phyloP scores from a whole-genome alignment of 2,888 invertebrate genomes.

The Tenthredo mesomela region DNA sequence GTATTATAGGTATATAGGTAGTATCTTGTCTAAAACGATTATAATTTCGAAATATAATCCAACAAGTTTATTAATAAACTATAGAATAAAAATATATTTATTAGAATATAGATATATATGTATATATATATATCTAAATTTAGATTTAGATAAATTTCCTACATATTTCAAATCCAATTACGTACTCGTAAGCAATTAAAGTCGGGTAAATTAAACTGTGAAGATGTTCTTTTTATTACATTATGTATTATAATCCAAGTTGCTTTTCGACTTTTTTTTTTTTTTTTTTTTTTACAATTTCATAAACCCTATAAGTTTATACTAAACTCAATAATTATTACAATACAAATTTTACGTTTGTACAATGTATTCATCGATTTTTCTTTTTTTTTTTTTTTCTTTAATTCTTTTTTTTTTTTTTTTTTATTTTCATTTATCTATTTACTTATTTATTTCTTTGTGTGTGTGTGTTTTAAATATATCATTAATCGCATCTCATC shows the following conservation, averaged over 20 bases:
- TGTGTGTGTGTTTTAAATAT: neutral
- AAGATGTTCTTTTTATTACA: slow-evolving; percentile 41
- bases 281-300: slow-evolving; percentile 36
- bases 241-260: neutral
- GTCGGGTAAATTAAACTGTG: slow-evolving; percentile 9
- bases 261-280: slow-evolving; percentile 30
- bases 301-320: slow-evolving; percentile 6
- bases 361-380: slow-evolving; percentile 21
- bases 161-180: slow-evolving; percentile 1
- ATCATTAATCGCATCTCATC: neutral
- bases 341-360: slow-evolving; percentile 40
- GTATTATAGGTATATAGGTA: no score
- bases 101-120: neutral
- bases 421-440: neutral
- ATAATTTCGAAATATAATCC: slow-evolving; percentile 2
- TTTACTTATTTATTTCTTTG: neutral
- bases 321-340: slow-evolving; percentile 42
- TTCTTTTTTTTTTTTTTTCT: neutral
- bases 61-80: neutral
- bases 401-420: neutral
- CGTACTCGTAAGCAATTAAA: slow-evolving; percentile 14
- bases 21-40: neutral
- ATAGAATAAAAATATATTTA: slow-evolving; percentile 28
- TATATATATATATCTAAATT: no score
- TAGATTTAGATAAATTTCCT: slow-evolving; percentile 10